Evolutionary conservation across 2,797 vertebrate genomes (phyloP), one percentile per base, ranked within the genome.

Genomic region (Sylvilagus floridanus): DNA sequence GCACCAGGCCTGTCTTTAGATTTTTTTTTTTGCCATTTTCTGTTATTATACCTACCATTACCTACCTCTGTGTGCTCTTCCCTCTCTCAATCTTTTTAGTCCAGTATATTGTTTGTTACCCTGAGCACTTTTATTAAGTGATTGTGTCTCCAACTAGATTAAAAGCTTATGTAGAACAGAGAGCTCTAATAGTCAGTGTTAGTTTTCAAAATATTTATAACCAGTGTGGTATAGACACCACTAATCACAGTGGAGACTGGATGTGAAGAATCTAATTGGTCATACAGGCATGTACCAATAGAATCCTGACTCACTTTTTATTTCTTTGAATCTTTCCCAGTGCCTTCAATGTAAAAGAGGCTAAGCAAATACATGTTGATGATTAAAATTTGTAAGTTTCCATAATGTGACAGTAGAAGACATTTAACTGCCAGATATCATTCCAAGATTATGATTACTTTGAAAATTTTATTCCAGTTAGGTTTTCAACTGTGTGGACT

Each of bases 311-410:
- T 13, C 19, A 50, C 13, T 87, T 69, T 28, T 26, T 42, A 69
- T 71, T 32, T 84, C 52, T 42, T 81, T 76, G 42, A 93, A 60
- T 93, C 32, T 8, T 81, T 90, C 47, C 26, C 60, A 77, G 4
- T n/a, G 4, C 28, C 7, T 91, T 81, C 26, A 16, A 60, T 24
- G 52, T 50, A 19, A 72, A 60, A 69, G 17, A 77, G 28, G 11
- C 5, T 89, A 68, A 60, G 35, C 11, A 32, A 26, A 88, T n/a
- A 85, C 35, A 71, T 73, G 26, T 28, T 77, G 16, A 2, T 16
- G 50, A 88, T 90, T 90, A 60, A 77, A 66, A n/a, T 66, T 91
- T 50, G 19, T 19, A 91, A 63, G 16, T 84, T 95, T 82, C 71
- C 73, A 28, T 37, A 60, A 62, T 22, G 63, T 65, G 32, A 32